These are phyloP conservation scores for Cosmorhoe ocellata DNA, from an alignment of 2,888 invertebrate genomes.

Conservation along the genomic window DNA sequence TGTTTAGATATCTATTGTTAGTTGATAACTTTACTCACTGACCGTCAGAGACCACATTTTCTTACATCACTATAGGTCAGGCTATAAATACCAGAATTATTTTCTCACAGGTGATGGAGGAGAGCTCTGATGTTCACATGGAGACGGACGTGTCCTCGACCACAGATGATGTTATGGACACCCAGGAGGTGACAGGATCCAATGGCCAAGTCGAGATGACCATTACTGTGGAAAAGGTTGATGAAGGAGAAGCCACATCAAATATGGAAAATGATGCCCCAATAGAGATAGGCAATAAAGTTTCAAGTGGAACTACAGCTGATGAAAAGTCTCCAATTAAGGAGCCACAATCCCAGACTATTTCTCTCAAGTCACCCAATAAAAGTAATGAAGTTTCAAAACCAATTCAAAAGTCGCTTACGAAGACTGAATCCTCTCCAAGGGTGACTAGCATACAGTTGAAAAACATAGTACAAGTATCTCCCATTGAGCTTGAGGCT, in stretches of 20 bases:
- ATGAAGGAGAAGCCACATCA: conserved; percentile 43
- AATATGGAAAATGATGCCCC: conserved; percentile 31
- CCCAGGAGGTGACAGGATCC: conserved; percentile 55
- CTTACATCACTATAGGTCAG: conserved; percentile 50
- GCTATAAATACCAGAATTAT: conserved; percentile 56
- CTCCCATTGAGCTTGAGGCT: conserved; percentile 31
- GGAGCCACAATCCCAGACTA: neutral
- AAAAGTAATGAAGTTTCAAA: conserved; percentile 29
- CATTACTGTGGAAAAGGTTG: conserved; percentile 62
- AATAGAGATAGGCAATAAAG: conserved; percentile 14
- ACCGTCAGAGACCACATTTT: conserved; percentile 38
- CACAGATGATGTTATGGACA: conserved; percentile 59
- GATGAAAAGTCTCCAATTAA: conserved; percentile 6
- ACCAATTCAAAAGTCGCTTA: conserved; percentile 29
- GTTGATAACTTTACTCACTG: conserved; percentile 29
- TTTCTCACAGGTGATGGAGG: conserved; percentile 70
- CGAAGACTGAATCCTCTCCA: conserved; percentile 32
- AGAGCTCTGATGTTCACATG: conserved; percentile 65
- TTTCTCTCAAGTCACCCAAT: conserved; percentile 22
- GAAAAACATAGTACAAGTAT: conserved; percentile 3
- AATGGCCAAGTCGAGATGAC: conserved; percentile 63
- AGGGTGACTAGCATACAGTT: conserved; percentile 11
- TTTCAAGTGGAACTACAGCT: conserved; percentile 16
- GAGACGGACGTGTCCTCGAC: conserved; percentile 73
- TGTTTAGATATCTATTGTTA: conserved; percentile 54